Evolutionary conservation across 2,888 invertebrate genomes (phyloP).

Genomic region (Lomographa bimaculata): DNA sequence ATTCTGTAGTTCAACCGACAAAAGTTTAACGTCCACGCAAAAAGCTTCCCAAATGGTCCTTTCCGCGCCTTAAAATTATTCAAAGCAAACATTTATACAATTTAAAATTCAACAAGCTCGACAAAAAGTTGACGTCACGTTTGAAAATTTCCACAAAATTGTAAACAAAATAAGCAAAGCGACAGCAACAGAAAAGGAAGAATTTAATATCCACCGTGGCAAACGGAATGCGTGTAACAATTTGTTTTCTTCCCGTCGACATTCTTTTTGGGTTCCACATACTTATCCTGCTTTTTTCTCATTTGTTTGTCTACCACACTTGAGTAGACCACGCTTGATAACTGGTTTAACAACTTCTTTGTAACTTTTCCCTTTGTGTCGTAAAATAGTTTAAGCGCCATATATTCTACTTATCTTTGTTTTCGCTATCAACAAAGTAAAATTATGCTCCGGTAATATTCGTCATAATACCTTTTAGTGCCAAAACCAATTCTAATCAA

Average conservation of each 20-base stretch:
- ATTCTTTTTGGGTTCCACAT: conserved; percentile 60
- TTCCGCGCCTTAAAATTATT: conserved; percentile 39
- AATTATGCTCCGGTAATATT: too few relatives aligned
- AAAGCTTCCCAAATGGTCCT: conserved; percentile 15
- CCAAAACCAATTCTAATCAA: too few relatives aligned
- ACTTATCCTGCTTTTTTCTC: conserved; percentile 38
- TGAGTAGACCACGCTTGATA: conserved; percentile 36
- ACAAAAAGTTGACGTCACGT: conserved; percentile 57
- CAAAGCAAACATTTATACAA: conserved; percentile 55
- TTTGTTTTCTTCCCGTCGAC: conserved; percentile 69
- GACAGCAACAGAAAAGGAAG: conserved; percentile 67
- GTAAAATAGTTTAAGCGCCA: conserved; percentile 16
- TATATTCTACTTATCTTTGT: too few relatives aligned
- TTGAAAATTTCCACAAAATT: conserved; percentile 56
- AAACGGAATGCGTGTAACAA: conserved; percentile 65
- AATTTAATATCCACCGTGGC: conserved; percentile 76
- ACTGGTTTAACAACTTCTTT: conserved; percentile 19
- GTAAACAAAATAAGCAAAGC: conserved; percentile 65
- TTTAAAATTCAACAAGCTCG: conserved; percentile 53
- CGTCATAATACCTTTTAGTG: too few relatives aligned
- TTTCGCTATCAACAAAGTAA: conserved; percentile 10
- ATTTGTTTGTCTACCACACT: conserved; percentile 37
- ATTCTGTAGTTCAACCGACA: conserved; percentile 2
- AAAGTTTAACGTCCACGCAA: conserved; percentile 9
- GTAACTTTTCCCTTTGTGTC: conserved; percentile 12